A percentile compares a stretch with the other conserved stretches of the same genome.
Conservation (phyloP, 2,888 invertebrate species). For the Cryptus armator region DNA sequence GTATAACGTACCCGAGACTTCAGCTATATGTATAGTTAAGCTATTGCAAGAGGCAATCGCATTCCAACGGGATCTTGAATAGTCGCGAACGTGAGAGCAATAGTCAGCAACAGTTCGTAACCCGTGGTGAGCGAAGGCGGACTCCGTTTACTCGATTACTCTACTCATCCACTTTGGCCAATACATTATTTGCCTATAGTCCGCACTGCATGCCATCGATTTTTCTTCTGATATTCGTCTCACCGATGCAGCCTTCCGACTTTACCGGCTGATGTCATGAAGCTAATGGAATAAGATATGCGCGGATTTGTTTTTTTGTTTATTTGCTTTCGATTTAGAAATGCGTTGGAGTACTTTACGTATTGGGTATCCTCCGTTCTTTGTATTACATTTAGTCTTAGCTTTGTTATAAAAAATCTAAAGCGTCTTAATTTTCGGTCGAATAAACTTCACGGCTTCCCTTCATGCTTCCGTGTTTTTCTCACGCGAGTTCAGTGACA, state of each 20-base stretch:
- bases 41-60: slow-evolving; percentile 24
- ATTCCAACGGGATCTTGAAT: slow-evolving; percentile 36
- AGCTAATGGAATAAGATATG: not conserved
- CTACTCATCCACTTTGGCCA: slow-evolving; percentile 2
- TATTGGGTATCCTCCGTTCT: too few relatives aligned
- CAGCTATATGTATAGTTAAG: not conserved
- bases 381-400: too few relatives aligned
- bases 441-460: too few relatives aligned
- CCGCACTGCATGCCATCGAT: not conserved
- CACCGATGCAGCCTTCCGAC: not conserved
- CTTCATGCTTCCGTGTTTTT: too few relatives aligned
- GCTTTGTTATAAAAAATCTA: too few relatives aligned
- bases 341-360: not conserved
- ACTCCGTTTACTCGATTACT: slow-evolving; percentile 22
- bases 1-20: not conserved
- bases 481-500: too few relatives aligned
- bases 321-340: not conserved
- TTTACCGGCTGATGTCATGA: not conserved
- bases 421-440: too few relatives aligned
- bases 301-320: not conserved
- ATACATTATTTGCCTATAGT: slow-evolving; percentile 8
- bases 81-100: slow-evolving; percentile 23
- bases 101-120: slow-evolving; percentile 31
- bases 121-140: slow-evolving; percentile 25
- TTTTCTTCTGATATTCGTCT: not conserved